Base-by-base conservation (phyloP, 2,888 invertebrate species). In the Drosophila paramelanica region DNA sequence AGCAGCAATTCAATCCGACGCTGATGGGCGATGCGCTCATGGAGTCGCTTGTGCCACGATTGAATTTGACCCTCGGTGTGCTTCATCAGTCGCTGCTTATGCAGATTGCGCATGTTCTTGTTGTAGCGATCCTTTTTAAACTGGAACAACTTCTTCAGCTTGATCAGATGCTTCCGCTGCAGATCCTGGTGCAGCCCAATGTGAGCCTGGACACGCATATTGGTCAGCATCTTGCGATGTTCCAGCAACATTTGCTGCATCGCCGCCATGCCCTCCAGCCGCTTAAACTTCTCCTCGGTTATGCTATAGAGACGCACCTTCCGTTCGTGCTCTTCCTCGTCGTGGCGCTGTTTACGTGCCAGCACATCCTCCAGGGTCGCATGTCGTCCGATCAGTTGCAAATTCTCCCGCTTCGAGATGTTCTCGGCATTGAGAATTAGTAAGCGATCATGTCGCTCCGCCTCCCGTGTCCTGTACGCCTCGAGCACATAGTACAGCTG, bases 401-500 rank as follows among this genome's bases (percentile, higher is more conserved):
- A 50, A 62, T 88, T 82, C 55, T 91, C 92, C 0, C 79, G 77
- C n/a, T 82, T 60, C 0, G 92, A 89, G 2, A 92, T 90, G 0
- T 73, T 52, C 57, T 92, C 92, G 1, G 92, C 92, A 71, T 91
- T 90, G 11, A 73, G 67, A 13, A 92, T 90, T 39, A 92, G 50
- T 31, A 85, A 65, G 1, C 84, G 81, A 76, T 92, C 92, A 2
- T 77, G 80, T 20, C 90, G 89, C 36, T 91, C 91, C 5, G 83
- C 69, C 61, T 91, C 88, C 55, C 86, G 66, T 13, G 79, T 79
- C n/a, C 79, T 83, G 7, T 90, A 72, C 27, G 91, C 90, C 51
- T 87, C 90, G 61, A 94, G 93, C 62, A 94, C 93, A 57, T 93
- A 91, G 60, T 94, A 94, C 90, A 94, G 93, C 70, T 94, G 94